phyloP scores from a whole-genome alignment of 1,140 invertebrate genomes.

The Pseudomyrmex concolor region DNA sequence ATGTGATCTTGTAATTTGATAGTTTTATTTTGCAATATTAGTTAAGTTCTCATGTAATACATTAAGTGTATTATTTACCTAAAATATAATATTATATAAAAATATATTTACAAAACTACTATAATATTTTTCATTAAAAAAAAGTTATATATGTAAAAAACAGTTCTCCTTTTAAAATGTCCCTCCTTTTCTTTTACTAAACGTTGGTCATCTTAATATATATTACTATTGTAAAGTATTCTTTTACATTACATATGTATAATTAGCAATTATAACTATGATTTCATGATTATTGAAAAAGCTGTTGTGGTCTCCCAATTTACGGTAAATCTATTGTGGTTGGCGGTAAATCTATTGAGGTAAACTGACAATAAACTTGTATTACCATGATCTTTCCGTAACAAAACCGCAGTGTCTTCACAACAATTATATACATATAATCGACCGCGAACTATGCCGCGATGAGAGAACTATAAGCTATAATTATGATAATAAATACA shows the following conservation, averaged over 20 bases:
- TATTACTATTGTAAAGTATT: background rate
- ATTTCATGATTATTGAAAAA: constrained; percentile 9
- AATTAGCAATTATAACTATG: constrained; percentile 9
- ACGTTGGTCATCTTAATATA: too few relatives aligned
- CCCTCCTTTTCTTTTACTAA: too few relatives aligned
- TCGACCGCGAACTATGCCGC: constrained; percentile 11
- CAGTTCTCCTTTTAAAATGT: too few relatives aligned
- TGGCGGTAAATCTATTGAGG: background rate
- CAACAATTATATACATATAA: constrained; percentile 1
- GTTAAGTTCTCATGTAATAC: too few relatives aligned
- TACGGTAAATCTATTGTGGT: constrained; percentile 14
- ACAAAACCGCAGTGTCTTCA: constrained; percentile 25
- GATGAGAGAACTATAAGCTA: background rate
- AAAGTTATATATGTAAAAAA: too few relatives aligned
- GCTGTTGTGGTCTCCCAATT: constrained; percentile 21
- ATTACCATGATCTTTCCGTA: background rate
- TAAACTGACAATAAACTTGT: constrained; percentile 22
- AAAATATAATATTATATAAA: too few relatives aligned
- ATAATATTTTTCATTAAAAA: too few relatives aligned
- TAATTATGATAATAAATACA: background rate
- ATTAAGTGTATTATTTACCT: too few relatives aligned
- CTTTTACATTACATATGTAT: background rate
- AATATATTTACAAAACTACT: too few relatives aligned
- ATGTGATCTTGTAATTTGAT: too few relatives aligned
- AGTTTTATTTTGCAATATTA: too few relatives aligned